Base-by-base conservation (phyloP, 2,113 vertebrate species). In the Platysternon megacephalum region DNA sequence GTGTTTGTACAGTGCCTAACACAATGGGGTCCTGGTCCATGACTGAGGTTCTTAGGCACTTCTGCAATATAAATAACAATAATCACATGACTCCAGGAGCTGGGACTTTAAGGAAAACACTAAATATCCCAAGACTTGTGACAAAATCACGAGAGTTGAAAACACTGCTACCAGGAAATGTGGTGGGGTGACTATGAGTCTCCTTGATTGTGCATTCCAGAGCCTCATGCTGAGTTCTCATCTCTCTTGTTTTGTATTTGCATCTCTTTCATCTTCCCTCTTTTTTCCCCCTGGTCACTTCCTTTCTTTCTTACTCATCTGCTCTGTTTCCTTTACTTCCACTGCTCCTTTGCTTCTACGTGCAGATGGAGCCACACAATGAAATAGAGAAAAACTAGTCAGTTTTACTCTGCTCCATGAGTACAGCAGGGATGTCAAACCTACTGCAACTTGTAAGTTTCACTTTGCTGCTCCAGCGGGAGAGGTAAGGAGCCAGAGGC, bases 351-450 rank as follows among this genome's bases (percentile, higher is more conserved):
- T 89, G 39, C 7, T 84, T 9, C 49, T 24, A 9, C 35, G n/a
- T 68, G 58, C 51, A 87, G 87, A 21, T 9, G 82, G 58, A 95
- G 78, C 72, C 93, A 72, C 32, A 42, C 76, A 87, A 87, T 80
- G 49, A 78, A 82, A 53, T 8, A 0, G 17, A 3, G 4, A 2
- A 1, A 1, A n/a, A 4, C 76, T 53, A 4, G 0, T 28, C 39
- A 74, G 49, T 58, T 84, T 90, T 92, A 8, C 28, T 52, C 16
- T 16, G 51, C 28, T 53, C 52, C 32, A 93, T 3, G 46, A 46
- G 48, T 74, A 85, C 74, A 46, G 35, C 35, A 84, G 22, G 4
- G 51, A 84, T 56, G 74, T 53, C 52, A 16, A 84, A 56, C 7
- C 21, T 79, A 76, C 72, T 12, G 56, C 32, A 52, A 3, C 22